Evolutionary conservation across 1,140 invertebrate genomes (phyloP), one percentile per base, ranked within the genome.

Genomic region (Sycobia sp.): DNA sequence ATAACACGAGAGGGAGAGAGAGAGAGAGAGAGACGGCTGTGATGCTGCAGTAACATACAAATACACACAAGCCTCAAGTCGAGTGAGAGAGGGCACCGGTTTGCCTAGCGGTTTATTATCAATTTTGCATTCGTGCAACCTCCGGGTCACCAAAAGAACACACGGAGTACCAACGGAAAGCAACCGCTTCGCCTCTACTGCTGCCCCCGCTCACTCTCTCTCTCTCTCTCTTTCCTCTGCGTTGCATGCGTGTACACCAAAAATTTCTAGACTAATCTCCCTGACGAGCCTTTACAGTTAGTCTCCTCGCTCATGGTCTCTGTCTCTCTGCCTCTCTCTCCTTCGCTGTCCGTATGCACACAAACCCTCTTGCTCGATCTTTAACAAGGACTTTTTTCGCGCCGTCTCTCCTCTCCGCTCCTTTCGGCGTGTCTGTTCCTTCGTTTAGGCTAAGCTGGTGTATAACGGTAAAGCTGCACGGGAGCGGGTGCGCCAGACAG

Each of bases 111-210:
- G 59, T 62, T 62, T 54, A 54, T 71, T 71, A 71, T 71, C 65
- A 71, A 71, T 71, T 71, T 71, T 69, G 69, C 65, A 71, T 70
- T 68, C 56, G 56, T 25, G 38, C 36, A 54, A 54, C 20, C 51
- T 54, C 51, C 51, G 51, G 51, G 51, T 54, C 51, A 54, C 13
- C 36, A 3, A 4, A 5, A 27, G 49, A 8, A 16, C 11, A 14
- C 32, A 34, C 11, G 32, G 11, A 11, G 32, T 34, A 34, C 5
- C 11, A 34, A 34, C 32, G 32, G n/a, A n/a, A n/a, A n/a, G n/a
- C n/a, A n/a, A n/a, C n/a, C n/a, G n/a, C n/a, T n/a, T n/a, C n/a
- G n/a, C n/a, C n/a, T n/a, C n/a, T n/a, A n/a, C n/a, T n/a, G n/a
- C n/a, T n/a, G n/a, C n/a, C n/a, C n/a, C n/a, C n/a, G n/a, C n/a